phyloP scores from a whole-genome alignment of 2,888 invertebrate species.

The Ennomos erosarius region DNA sequence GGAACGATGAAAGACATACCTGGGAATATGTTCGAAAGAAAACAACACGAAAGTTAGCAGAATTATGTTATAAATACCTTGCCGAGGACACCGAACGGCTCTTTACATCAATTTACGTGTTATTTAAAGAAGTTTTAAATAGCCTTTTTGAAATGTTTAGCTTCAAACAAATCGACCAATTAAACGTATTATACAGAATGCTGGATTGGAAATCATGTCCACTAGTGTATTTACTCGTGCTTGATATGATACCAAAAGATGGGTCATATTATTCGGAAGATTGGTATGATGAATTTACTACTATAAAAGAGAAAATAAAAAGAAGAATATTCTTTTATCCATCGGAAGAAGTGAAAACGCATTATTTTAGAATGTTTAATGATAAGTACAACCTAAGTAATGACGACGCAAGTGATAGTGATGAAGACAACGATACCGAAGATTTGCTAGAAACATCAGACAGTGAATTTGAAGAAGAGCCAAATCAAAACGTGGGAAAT shows the following conservation, averaged over 20 bases:
- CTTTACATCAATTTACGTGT: slow-evolving; percentile 13
- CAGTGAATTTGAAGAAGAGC: neutral
- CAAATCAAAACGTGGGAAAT: too few species aligned
- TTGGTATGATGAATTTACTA: neutral
- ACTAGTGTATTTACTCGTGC: slow-evolving; percentile 17
- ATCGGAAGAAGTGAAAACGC: slow-evolving; percentile 13
- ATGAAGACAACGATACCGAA: neutral
- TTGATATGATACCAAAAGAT: slow-evolving; percentile 4
- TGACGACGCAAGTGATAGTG: slow-evolving; percentile 1
- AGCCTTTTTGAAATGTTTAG: slow-evolving; percentile 4
- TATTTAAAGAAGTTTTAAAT: slow-evolving; percentile 4
- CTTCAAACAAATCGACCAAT: neutral
- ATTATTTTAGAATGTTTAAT: slow-evolving; percentile 11
- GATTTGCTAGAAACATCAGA: neutral
- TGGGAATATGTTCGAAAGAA: slow-evolving; percentile 7
- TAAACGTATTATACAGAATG: slow-evolving; percentile 13
- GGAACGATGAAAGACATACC: neutral
- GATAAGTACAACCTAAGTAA: neutral
- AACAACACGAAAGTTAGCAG: slow-evolving; percentile 1
- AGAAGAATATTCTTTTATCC: slow-evolving; percentile 13
- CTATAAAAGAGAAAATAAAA: slow-evolving; percentile 2
- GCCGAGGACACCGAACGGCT: slow-evolving; percentile 1
- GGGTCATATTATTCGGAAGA: too few species aligned
- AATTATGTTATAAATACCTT: slow-evolving; percentile 3
- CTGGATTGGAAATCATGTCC: slow-evolving; percentile 9